Base-by-base conservation (phyloP, 2,113 vertebrate genomes). In the Verasper variegatus region DNA sequence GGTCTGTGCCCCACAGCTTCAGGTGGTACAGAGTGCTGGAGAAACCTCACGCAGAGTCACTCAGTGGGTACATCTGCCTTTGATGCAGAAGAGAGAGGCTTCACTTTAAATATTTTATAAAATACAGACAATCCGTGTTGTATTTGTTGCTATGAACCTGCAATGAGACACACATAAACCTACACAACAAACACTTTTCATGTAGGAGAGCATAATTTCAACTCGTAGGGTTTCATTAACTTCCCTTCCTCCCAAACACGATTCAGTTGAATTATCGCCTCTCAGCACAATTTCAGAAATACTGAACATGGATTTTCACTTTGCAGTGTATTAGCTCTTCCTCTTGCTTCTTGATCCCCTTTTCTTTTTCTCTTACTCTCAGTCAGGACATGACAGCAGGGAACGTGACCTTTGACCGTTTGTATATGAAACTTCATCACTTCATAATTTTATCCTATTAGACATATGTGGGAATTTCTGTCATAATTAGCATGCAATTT, bases 81-180 rank as follows among this genome's bases (percentile, higher is more conserved):
- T 37, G 69, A 76, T 68, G 52, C 55, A 37, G 17, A 58, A 23
- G 37, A 45, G 3, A 49, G 37, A 45, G 3, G 11, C 24, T 68
- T 70, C 15, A 35, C 26, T 59, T 62, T 15, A 0, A 73, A 75
- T 42, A 79, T 47, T 74, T 52, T 52, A 76, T 45, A 8, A 31
- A 12, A 63, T 10, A 40, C 6, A 18, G 6, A 60, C 26, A 26
- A 23, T 2, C 18, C 4, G 6, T 54, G 12, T 52, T 52, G 7
- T 8, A 55, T 58, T 45, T 71, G 64, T 31, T 24, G 5, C 18
- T 66, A 71, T 26, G 26, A 71, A 47, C 12, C 40, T 20, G 40
- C 18, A 70, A 5, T 47, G 9, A 18, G 18, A 47, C 42, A 47
- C n/a, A 17, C 21, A 15, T 15, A 8, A 9, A n/a, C 9, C 18